A percentile compares a stretch with the other conserved stretches of the same genome.
phyloP scores from a whole-genome alignment of 1,140 invertebrate species.

The Berghia stephanieae region DNA sequence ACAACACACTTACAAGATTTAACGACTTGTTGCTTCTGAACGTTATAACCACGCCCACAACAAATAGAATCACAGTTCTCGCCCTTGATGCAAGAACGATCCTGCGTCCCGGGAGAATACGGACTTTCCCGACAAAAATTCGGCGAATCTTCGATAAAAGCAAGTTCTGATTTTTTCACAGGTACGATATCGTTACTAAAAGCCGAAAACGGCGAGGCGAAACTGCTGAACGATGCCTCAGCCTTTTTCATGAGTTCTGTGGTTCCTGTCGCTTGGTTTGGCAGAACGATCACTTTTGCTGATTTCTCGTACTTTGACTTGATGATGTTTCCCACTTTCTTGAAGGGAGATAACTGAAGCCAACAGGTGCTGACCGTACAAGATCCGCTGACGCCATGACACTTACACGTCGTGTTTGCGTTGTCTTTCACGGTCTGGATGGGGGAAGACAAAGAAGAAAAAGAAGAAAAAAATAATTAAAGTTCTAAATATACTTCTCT shows the following conservation, averaged over 20 bases:
- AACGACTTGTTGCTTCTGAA: constrained; percentile 44
- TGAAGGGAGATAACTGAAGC: constrained; percentile 87
- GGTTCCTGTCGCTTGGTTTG: constrained; percentile 54
- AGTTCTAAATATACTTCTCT: too few species aligned
- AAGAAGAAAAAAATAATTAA: too few species aligned
- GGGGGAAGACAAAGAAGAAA: constrained; percentile 8
- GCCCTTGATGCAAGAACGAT: constrained; percentile 64
- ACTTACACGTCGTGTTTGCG: constrained; percentile 77
- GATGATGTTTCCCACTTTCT: constrained; percentile 81
- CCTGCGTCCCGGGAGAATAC: constrained; percentile 58
- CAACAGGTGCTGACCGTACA: constrained; percentile 96
- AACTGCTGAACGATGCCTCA: background rate
- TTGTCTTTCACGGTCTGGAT: constrained; percentile 59
- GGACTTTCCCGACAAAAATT: constrained; percentile 80
- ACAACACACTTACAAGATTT: constrained; percentile 58
- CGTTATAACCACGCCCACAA: constrained; percentile 67
- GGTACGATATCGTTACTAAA: background rate
- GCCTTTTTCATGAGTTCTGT: constrained; percentile 34
- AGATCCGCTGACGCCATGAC: constrained; percentile 94
- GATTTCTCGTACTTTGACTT: constrained; percentile 85
- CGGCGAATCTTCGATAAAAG: constrained; percentile 87
- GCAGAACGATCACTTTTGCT: constrained; percentile 72
- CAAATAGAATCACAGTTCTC: constrained; percentile 69
- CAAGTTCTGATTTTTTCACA: constrained; percentile 74
- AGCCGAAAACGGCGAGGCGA: background rate